A percentile compares a stretch with the other conserved stretches of the same genome.
Evolutionary conservation across 1,140 invertebrate species (phyloP).

Genomic region (Drosophila persimilis): DNA sequence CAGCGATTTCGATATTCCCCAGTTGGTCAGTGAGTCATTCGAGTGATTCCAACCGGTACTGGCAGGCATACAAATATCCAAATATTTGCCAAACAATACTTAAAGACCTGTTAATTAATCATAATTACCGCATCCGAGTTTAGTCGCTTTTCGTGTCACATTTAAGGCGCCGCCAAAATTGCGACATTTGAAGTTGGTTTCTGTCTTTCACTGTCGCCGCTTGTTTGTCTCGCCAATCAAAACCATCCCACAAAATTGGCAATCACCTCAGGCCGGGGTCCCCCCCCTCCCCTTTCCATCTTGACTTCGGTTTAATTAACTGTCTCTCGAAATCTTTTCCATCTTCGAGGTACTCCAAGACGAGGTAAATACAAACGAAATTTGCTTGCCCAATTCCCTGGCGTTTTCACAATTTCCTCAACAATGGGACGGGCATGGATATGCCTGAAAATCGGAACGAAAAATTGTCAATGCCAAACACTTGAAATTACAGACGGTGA

Average conservation of each 20-base stretch:
- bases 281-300: slow-evolving; percentile 1
- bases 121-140: slow-evolving; percentile 50
- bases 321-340: slow-evolving; percentile 29
- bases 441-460: slow-evolving; percentile 29
- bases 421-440: slow-evolving; percentile 39
- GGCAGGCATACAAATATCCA: slow-evolving; percentile 2
- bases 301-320: slow-evolving; percentile 55
- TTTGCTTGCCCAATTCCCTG: slow-evolving; percentile 59
- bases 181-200: slow-evolving; percentile 32
- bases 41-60: neutral
- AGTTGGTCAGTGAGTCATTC: slow-evolving; percentile 27
- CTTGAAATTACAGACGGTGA: slow-evolving; percentile 65
- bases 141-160: slow-evolving; percentile 12
- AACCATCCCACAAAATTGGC: slow-evolving; percentile 17
- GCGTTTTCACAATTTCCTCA: slow-evolving; percentile 68
- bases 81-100: slow-evolving; percentile 31
- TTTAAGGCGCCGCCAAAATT: slow-evolving; percentile 39
- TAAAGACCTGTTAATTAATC: slow-evolving; percentile 55
- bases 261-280: slow-evolving; percentile 24
- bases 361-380: slow-evolving; percentile 16
- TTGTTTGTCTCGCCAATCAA: slow-evolving; percentile 23
- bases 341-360: slow-evolving; percentile 12
- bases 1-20: slow-evolving; percentile 34
- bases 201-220: neutral
- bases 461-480: slow-evolving; percentile 75